Evolutionary conservation across 2,113 vertebrate species (phyloP).

Genomic region (Poeciliopsis turrubarensis): DNA sequence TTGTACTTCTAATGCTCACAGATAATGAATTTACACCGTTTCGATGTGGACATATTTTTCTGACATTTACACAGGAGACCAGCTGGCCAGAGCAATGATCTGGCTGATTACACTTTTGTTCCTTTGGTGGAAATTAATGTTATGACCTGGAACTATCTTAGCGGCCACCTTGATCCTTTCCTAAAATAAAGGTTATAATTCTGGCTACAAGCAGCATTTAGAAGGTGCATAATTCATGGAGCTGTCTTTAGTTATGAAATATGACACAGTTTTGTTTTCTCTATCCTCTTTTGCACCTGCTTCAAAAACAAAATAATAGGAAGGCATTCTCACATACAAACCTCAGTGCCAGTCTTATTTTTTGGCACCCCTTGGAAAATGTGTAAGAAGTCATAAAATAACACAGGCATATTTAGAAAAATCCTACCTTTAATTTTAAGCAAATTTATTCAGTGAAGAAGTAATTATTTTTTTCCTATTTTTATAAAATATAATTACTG

Average conservation of each 20-base stretch:
- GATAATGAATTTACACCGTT: background rate
- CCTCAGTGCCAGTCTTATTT: too few species aligned
- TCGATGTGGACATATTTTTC: background rate
- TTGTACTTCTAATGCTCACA: background rate
- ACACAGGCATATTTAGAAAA: background rate
- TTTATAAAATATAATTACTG: background rate
- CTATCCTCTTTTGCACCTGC: background rate
- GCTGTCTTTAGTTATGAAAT: background rate
- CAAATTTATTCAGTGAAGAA: background rate
- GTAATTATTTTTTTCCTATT: too few species aligned
- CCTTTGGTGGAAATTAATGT: background rate
- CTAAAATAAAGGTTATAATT: background rate
- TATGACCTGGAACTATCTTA: slow-evolving; percentile 1
- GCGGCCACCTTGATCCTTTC: background rate
- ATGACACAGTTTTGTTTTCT: background rate
- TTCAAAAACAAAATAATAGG: too few species aligned
- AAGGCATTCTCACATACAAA: too few species aligned
- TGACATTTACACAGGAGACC: slow-evolving; percentile 9
- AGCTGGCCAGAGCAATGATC: background rate
- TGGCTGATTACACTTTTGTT: background rate
- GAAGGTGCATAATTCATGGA: background rate
- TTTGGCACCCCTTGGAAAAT: background rate
- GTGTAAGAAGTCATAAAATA: background rate
- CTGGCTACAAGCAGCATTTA: background rate
- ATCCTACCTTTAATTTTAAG: background rate